A percentile compares a stretch with the other conserved stretches of the same genome.
phyloP scores from a whole-genome alignment of 1,140 invertebrate species.

The Heliothis virescens region DNA sequence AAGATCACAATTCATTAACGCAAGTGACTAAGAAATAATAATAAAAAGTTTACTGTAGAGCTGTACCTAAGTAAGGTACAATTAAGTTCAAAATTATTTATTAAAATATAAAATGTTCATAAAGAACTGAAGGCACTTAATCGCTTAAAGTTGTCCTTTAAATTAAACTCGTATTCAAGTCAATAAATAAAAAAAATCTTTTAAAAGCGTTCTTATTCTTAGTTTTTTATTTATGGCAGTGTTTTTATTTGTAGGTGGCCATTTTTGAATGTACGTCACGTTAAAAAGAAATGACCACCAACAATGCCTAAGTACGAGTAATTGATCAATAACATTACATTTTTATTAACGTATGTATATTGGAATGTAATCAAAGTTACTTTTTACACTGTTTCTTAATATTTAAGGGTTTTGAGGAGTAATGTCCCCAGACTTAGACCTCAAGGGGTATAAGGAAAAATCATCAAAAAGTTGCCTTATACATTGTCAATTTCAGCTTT shows the following conservation, averaged over 20 bases:
- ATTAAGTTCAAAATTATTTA: slow-evolving; percentile 19
- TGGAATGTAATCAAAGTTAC: slow-evolving; percentile 48
- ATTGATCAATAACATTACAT: slow-evolving; percentile 74
- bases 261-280: slow-evolving; percentile 29
- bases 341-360: slow-evolving; percentile 51
- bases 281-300: slow-evolving; percentile 48
- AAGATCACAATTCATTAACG: slow-evolving; percentile 14
- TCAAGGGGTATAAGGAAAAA: slow-evolving; percentile 1
- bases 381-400: slow-evolving; percentile 36
- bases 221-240: slow-evolving; percentile 49
- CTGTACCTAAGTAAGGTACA: slow-evolving; percentile 25
- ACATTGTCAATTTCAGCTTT: neutral
- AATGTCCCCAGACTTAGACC: neutral
- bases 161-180: slow-evolving; percentile 38
- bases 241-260: slow-evolving; percentile 41
- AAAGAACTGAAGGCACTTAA: slow-evolving; percentile 49
- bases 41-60: neutral
- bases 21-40: slow-evolving; percentile 27
- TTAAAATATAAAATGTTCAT: slow-evolving; percentile 43
- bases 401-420: slow-evolving; percentile 2
- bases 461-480: slow-evolving; percentile 17
- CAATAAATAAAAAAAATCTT: slow-evolving; percentile 45
- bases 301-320: slow-evolving; percentile 77
- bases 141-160: slow-evolving; percentile 37
- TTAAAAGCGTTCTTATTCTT: slow-evolving; percentile 39